These are phyloP conservation scores for Odobenus rosmarus DNA, from an alignment of 2,113 vertebrate species.

Conservation along the genomic window DNA sequence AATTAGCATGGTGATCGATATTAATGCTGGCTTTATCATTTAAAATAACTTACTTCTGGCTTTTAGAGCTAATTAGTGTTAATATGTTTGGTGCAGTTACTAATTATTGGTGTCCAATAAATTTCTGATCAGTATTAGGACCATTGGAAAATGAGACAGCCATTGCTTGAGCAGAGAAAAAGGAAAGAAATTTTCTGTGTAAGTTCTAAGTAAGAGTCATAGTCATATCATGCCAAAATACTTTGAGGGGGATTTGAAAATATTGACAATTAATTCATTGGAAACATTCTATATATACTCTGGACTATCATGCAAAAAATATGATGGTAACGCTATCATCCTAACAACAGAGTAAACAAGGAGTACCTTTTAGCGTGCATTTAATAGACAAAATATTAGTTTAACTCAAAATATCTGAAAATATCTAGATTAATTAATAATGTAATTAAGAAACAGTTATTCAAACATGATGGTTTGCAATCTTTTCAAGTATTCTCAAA, in stretches of 20 bases:
- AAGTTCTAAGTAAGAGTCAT: not conserved
- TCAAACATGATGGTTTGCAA: not conserved
- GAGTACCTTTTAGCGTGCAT: not conserved
- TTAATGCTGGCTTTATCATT: constrained; percentile 79
- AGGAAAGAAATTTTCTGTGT: not conserved
- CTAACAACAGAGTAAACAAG: not conserved
- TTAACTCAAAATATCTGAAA: not conserved
- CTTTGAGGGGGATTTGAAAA: not conserved
- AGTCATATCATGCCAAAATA: constrained; percentile 12
- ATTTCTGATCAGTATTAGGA: constrained; percentile 55
- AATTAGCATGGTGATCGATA: constrained; percentile 79
- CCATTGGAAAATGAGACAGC: constrained; percentile 52
- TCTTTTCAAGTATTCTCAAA: constrained; percentile 27
- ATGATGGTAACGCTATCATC: not conserved
- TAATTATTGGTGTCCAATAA: constrained; percentile 74
- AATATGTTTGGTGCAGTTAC: constrained; percentile 62
- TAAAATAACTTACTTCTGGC: constrained; percentile 69
- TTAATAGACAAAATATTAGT: not conserved
- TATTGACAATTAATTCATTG: not conserved
- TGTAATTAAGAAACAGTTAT: not conserved
- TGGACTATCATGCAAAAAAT: not conserved
- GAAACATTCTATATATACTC: not conserved
- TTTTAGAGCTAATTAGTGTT: constrained; percentile 76
- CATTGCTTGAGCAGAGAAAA: constrained; percentile 8
- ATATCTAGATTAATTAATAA: not conserved